Base-by-base conservation (phyloP, 2,888 invertebrate genomes). In the Nemurella pictetii region DNA sequence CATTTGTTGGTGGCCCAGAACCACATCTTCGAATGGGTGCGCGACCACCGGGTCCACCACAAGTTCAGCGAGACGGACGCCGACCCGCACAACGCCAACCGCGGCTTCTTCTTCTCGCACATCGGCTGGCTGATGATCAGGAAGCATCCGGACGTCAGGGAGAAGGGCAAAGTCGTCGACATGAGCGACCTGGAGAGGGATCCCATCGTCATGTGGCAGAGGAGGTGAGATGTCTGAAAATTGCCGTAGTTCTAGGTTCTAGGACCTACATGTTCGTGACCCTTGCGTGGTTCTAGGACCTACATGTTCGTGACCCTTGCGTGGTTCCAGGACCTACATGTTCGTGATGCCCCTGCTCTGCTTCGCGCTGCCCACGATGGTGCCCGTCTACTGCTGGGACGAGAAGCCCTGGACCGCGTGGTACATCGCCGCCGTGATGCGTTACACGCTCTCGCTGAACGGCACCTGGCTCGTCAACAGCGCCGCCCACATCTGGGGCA, bases 21-120 rank as follows among this genome's bases (percentile, higher is more conserved):
- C 90, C 95, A 95, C 89, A 94, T 97, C 86, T 95, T 95, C 89
- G 96, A 97, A 89, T 98, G 97, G 97, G 94, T 94, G 0, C 92
- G 95, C 80, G 95, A 96, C 90, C 96, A 96, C 90, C 91, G 96
- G 87, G 96, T 96, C 3, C 97, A 98, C 90, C 98, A 98, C 90
- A 97, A 97, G 90, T 98, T 95, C 90, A 90, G 90, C 73, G 91
- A 91, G 85, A 97, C 97, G 0, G 94, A 97, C 89, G 97, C 97
- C 0, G 97, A 98, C 90, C 98, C 97, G 0, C 97, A 98, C 90
- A 97, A 97, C 89, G 94, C 96, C 0, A 92, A 92, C 55, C 92
- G 97, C 86, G 99, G 98, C 0, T 98, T 98, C 92, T 98, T 98
- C 92, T 98, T 98, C 91, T 95, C 97, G 0, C 98, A 98, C 90